Base-by-base conservation (phyloP, 1,140 invertebrate species). In the Agrypnia vestita region DNA sequence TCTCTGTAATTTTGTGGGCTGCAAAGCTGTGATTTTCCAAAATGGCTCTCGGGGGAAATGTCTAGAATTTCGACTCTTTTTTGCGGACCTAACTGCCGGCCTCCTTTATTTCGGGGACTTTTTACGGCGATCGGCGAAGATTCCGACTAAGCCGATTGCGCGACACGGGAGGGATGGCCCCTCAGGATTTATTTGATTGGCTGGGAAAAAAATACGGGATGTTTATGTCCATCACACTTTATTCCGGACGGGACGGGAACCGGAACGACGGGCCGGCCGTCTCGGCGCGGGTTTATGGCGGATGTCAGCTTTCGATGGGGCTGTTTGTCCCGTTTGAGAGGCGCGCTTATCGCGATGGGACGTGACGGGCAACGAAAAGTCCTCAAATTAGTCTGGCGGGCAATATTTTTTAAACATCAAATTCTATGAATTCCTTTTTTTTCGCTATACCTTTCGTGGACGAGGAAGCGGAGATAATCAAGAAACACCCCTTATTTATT, bases 11-110 rank as follows among this genome's bases (percentile, higher is more conserved):
- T 82, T 80, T 77, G 81, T 82, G 78, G 78, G 81, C 81, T 82
- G 81, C 81, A 80, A 82, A 82, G 81, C 78, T 82, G 81, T 79
- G 81, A 82, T 82, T 82, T 82, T 74, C 73, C 78, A 79, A 79
- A 82, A 82, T 79, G 74, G 78, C 78, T 51, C 81, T 56, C 81
- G 43, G 62, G 81, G 81, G 81, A 82, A 82, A 82, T 82, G 78
- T 78, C 64, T 47, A 74, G 73, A 75, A 79, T 82, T 82, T 80
- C 69, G 53, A 55, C 71, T 75, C 59, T 78, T 78, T 67, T 56
- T 78, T 79, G 56, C 46, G 71, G 15, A 64, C 67, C 74, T 62
- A 76, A 53, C 51, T 55, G 46, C 62, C 74, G 73, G 19, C 13
- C 77, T 78, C 64, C 72, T 79, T 79, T 79, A 79, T 76, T 79